Evolutionary conservation across 2,113 vertebrate species (phyloP).

Genomic region (Andinoacara biseriatus): DNA sequence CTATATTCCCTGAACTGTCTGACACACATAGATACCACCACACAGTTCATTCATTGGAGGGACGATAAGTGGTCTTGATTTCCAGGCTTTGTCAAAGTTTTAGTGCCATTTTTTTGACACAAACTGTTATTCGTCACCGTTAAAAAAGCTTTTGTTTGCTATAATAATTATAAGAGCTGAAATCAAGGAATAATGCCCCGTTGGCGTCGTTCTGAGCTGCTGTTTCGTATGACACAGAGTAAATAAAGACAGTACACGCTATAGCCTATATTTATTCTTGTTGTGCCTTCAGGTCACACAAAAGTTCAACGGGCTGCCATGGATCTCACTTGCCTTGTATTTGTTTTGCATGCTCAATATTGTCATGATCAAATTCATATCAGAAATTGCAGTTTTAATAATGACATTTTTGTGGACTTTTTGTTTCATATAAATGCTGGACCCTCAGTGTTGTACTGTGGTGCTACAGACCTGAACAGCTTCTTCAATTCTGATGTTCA

Average conservation of each 20-base stretch:
- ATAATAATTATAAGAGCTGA: background rate
- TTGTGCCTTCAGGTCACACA: background rate
- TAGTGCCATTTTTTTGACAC: background rate
- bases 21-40: background rate
- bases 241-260: background rate
- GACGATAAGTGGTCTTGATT: background rate
- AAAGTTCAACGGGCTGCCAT: background rate
- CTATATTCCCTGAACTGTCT: background rate
- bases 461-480: background rate
- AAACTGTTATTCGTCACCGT: background rate
- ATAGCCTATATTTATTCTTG: background rate
- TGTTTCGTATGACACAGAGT: background rate
- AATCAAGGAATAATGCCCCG: background rate
- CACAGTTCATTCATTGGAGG: background rate
- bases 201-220: background rate
- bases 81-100: background rate
- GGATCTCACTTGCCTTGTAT: too few species aligned
- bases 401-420: background rate
- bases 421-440: background rate
- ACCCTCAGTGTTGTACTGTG: background rate
- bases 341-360: background rate
- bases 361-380: background rate
- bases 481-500: background rate
- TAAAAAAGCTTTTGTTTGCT: background rate
- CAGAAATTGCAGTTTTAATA: background rate